These are phyloP conservation scores for Oryctolagus cuniculus DNA, from an alignment of 2,113 vertebrate genomes.

Conservation along the genomic window DNA sequence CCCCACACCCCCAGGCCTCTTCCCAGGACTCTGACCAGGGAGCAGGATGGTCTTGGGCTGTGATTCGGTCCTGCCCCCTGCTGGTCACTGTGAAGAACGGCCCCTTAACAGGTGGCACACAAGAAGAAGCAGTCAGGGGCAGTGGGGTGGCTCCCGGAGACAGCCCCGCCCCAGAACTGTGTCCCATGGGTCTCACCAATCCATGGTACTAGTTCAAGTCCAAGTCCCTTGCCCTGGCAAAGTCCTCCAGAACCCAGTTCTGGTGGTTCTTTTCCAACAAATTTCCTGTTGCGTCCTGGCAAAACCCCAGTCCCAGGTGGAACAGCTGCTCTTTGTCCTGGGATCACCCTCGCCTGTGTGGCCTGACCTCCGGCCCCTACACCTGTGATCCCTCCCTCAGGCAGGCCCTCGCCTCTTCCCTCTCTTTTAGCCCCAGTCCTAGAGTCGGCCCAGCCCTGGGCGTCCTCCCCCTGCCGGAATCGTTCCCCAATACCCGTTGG, in stretches of 20 bases:
- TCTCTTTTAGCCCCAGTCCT: background rate
- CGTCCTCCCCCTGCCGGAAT: background rate
- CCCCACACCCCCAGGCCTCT: background rate
- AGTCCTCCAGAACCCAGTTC: background rate
- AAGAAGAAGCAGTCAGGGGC: background rate
- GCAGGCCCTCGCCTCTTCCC: background rate
- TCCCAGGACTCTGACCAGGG: background rate
- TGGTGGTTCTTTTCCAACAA: background rate
- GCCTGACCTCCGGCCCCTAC: background rate
- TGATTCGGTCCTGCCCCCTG: conserved; percentile 70
- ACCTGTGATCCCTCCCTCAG: background rate
- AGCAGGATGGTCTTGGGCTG: too few species aligned
- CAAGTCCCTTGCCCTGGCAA: background rate
- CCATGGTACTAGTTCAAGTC: background rate
- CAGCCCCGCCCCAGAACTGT: background rate
- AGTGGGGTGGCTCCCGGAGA: background rate
- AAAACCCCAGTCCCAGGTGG: background rate
- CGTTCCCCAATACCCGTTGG: background rate
- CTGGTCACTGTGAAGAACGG: background rate
- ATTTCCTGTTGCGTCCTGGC: background rate
- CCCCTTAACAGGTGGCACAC: fast-evolving
- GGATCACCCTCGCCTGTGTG: background rate
- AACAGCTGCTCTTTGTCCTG: background rate
- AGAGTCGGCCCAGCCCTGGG: background rate
- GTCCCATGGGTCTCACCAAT: background rate